phyloP scores from a whole-genome alignment of 2,797 vertebrate species.

The Ciconia nigra region DNA sequence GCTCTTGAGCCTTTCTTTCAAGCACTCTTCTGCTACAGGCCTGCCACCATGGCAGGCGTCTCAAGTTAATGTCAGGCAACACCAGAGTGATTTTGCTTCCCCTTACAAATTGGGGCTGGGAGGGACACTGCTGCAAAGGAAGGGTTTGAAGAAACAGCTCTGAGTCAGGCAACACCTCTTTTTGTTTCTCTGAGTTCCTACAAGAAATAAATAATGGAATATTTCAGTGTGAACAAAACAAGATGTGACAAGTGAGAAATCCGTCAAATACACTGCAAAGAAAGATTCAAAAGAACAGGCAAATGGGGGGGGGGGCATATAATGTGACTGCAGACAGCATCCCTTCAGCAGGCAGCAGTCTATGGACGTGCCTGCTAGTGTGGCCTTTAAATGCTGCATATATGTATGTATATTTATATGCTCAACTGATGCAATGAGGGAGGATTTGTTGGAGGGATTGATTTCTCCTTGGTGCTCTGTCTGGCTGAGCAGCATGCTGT shows the following conservation, averaged over 20 bases:
- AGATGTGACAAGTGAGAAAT: not conserved
- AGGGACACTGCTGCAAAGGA: fast-evolving
- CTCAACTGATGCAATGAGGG: not conserved
- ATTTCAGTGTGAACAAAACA: not conserved
- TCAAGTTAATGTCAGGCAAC: not conserved
- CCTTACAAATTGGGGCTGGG: not conserved
- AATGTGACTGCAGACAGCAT: not conserved
- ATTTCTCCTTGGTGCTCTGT: not conserved
- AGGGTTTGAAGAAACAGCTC: not conserved
- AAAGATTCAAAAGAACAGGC: not conserved
- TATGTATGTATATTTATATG: too few species aligned
- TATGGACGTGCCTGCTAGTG: not conserved
- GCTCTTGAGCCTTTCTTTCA: not conserved
- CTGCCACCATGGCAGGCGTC: not conserved
- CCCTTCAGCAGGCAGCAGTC: not conserved
- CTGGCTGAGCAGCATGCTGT: not conserved
- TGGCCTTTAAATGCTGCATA: not conserved
- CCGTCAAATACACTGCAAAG: not conserved
- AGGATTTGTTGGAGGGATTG: not conserved
- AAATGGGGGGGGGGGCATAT: not conserved
- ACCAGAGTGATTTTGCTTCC: not conserved
- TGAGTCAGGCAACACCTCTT: fast-evolving
- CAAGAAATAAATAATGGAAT: not conserved
- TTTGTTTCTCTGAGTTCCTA: not conserved
- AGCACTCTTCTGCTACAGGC: not conserved